phyloP scores from a whole-genome alignment of 1,140 invertebrate species.

The Vanessa tameamea region DNA sequence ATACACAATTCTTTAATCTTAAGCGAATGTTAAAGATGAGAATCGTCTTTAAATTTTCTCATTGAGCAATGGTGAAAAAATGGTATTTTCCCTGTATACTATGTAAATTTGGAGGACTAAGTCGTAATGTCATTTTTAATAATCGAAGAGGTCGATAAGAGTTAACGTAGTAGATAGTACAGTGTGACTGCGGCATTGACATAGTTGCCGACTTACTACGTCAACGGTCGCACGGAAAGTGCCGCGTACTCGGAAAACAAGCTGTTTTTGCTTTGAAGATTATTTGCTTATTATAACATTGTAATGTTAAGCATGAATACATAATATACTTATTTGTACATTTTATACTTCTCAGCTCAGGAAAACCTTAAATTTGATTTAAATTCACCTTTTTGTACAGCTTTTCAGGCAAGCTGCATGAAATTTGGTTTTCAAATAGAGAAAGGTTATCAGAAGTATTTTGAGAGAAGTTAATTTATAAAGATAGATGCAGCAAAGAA shows the following conservation, averaged over 20 bases:
- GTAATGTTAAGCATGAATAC: too few species aligned
- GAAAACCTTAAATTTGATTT: too few species aligned
- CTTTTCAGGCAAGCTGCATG: too few species aligned
- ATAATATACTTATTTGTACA: too few species aligned
- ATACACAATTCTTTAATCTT: too few species aligned
- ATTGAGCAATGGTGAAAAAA: neutral
- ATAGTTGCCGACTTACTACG: conserved; percentile 69
- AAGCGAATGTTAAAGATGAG: too few species aligned
- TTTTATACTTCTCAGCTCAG: too few species aligned
- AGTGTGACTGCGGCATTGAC: conserved; percentile 68
- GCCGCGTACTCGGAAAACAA: conserved; percentile 24
- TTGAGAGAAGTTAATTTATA: too few species aligned
- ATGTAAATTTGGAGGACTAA: conserved; percentile 35
- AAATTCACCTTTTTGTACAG: too few species aligned
- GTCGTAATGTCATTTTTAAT: conserved; percentile 55
- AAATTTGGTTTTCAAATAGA: too few species aligned
- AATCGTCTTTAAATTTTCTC: neutral
- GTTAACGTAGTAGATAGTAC: conserved; percentile 68
- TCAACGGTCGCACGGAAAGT: conserved; percentile 50
- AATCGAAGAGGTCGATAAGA: conserved; percentile 74
- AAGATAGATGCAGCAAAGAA: too few species aligned
- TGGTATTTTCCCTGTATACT: conserved; percentile 31
- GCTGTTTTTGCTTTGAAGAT: conserved; percentile 21
- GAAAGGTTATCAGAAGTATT: too few species aligned
- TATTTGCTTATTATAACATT: conserved; percentile 14